Percentiles rank a stretch among this genome's conserved stretches.
These are phyloP conservation scores for mouse (Mus musculus) DNA, from an alignment of 2,113 vertebrate species.

Conservation along the genomic window DNA sequence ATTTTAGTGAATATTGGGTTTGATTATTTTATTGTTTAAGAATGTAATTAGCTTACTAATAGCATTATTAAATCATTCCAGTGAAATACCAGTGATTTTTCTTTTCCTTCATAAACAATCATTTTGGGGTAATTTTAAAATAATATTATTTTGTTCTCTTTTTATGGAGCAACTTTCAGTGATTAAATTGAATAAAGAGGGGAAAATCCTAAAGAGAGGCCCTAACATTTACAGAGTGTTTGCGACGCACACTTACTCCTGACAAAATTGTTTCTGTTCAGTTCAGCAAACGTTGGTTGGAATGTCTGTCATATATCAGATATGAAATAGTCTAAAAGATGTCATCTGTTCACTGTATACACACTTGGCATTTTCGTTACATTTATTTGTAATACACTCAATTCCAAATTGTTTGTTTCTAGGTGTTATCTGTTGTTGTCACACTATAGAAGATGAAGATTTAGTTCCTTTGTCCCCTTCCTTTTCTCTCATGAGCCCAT, in stretches of 20 bases:
- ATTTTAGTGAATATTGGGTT: slow-evolving; percentile 24
- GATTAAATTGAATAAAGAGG: slow-evolving; percentile 17
- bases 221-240: slow-evolving; percentile 34
- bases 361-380: slow-evolving; percentile 40
- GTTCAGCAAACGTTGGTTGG: slow-evolving; percentile 32
- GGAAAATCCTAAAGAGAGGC: slow-evolving; percentile 9
- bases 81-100: slow-evolving; percentile 29
- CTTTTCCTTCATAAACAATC: slow-evolving; percentile 33
- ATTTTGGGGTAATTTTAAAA: background rate
- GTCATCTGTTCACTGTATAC: slow-evolving; percentile 32
- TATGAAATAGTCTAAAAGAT: slow-evolving; percentile 12
- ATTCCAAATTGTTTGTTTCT: slow-evolving; percentile 27
- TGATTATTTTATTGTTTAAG: slow-evolving; percentile 50
- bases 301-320: slow-evolving; percentile 26
- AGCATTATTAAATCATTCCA: background rate
- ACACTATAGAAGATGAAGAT: slow-evolving; percentile 36
- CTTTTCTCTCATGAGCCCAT: background rate
- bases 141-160: slow-evolving; percentile 21
- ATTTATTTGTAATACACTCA: background rate
- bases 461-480: background rate
- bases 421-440: slow-evolving; percentile 53
- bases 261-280: background rate
- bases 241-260: background rate
- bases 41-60: slow-evolving; percentile 41
- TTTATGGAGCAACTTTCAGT: slow-evolving; percentile 27